A percentile compares a stretch with the other conserved stretches of the same genome.
phyloP scores from a whole-genome alignment of 2,797 vertebrate genomes.

The Gymnoscopelus microlampas region DNA sequence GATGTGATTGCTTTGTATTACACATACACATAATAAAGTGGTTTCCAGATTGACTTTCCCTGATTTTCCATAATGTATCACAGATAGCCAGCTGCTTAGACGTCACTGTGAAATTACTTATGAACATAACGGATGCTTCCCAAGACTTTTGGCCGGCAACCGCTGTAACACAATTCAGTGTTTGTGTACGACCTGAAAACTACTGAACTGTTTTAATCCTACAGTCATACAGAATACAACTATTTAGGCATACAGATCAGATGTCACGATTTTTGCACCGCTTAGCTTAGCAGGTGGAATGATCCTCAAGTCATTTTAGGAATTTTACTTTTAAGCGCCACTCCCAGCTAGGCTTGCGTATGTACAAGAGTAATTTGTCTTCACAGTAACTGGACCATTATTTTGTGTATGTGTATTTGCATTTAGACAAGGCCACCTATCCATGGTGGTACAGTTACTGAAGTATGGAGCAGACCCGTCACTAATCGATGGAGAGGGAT shows the following conservation, averaged over 20 bases:
- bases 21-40: not conserved
- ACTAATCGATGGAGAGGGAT: conserved; percentile 97
- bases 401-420: not conserved
- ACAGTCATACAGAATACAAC: not conserved
- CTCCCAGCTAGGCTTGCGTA: no score
- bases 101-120: no score
- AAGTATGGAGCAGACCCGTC: conserved; percentile 97
- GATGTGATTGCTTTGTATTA: not conserved
- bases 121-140: not conserved
- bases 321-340: no score
- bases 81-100: no score
- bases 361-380: no score
- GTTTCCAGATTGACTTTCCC: no score
- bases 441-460: conserved; percentile 99
- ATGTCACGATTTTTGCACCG: not conserved
- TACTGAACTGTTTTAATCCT: not conserved
- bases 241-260: not conserved
- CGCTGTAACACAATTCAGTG: not conserved
- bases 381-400: no score
- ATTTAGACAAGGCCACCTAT: conserved; percentile 94
- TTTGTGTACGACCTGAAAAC: not conserved
- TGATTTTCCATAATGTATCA: no score
- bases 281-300: no score
- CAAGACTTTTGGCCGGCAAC: not conserved
- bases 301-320: no score